Evolutionary conservation across 1,140 invertebrate genomes (phyloP), one percentile per base, ranked within the genome.

Genomic region (Andricus grossulariae): DNA sequence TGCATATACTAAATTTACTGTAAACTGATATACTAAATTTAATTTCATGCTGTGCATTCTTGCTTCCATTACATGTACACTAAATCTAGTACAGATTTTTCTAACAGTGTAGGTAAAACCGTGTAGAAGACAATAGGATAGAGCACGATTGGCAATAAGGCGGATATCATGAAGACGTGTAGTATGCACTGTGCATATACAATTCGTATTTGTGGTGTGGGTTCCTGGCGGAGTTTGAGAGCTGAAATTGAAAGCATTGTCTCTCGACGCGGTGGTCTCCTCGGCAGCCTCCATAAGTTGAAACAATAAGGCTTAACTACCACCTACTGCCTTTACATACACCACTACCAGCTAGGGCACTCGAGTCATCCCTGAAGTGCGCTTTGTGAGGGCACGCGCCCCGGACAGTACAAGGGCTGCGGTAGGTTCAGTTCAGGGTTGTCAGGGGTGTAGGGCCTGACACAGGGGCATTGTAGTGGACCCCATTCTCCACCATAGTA

Each of bases 341-440:
- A 66, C 52, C 52, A 54, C 57, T 66, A 39, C 3, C 60, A 66
- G 25, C 25, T 32, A 32, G 32, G 80, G 76, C 79, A 87, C 88
- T 89, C 85, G 86, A 88, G 86, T 88, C 87, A 89, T 88, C 86
- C 83, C 77, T 85, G 74, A 81, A 89, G 88, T 83, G 86, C 75
- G 85, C 84, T 90, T 89, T 90, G 88, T 88, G 83, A 87, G 87
- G 85, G 86, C 88, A 89, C 87, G 88, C 86, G 87, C 85, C 88
- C 85, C 82, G 84, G 85, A 85, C 87, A 83, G 74, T 76, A 82
- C 81, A 81, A 71, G 74, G 77, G 80, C 85, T 87, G 87, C 84
- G 87, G 87, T 88, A 87, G 88, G 86, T 75, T 77, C 75, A 80
- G 72, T 60, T 57, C 78, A 73, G 72, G 39, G 74, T 25, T 52